Conservation (phyloP, 2,797 vertebrate genomes). For the Lemur catta region DNA sequence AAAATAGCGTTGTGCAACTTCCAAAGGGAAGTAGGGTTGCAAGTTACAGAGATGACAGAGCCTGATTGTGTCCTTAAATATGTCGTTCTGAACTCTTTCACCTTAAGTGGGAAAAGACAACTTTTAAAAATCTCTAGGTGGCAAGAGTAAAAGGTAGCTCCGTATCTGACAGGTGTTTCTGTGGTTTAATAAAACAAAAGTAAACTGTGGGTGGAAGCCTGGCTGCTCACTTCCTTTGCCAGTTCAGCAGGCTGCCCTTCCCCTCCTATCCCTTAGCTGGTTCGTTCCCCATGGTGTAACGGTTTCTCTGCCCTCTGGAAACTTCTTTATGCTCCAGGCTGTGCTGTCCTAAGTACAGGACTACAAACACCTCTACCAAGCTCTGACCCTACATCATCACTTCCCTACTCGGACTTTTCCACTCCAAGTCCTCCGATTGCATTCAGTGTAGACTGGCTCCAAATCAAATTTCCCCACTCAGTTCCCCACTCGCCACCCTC, state of each 20-base stretch:
- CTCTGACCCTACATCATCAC: not conserved
- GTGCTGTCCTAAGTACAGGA: not conserved
- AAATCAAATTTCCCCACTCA: not conserved
- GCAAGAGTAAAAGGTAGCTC: not conserved
- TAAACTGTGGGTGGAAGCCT: not conserved
- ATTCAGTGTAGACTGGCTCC: not conserved
- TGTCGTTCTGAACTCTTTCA: not conserved
- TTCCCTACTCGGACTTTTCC: not conserved
- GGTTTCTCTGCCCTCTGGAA: not conserved
- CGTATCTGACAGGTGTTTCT: not conserved
- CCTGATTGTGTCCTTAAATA: not conserved
- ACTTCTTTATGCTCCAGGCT: not conserved
- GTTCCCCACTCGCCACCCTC: not conserved
- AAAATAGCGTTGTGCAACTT: constrained; percentile 37
- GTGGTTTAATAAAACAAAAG: not conserved
- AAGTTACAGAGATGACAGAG: not conserved
- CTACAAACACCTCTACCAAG: not conserved
- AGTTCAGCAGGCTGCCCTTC: not conserved
- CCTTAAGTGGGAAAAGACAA: not conserved
- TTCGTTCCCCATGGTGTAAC: not conserved
- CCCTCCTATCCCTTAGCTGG: not conserved
- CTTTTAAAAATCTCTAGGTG: not conserved
- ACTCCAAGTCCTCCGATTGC: not conserved
- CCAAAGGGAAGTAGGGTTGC: constrained; percentile 40
- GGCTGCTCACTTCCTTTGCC: not conserved